Conservation (phyloP, 2,113 vertebrate species). For the Piaya cayana region DNA sequence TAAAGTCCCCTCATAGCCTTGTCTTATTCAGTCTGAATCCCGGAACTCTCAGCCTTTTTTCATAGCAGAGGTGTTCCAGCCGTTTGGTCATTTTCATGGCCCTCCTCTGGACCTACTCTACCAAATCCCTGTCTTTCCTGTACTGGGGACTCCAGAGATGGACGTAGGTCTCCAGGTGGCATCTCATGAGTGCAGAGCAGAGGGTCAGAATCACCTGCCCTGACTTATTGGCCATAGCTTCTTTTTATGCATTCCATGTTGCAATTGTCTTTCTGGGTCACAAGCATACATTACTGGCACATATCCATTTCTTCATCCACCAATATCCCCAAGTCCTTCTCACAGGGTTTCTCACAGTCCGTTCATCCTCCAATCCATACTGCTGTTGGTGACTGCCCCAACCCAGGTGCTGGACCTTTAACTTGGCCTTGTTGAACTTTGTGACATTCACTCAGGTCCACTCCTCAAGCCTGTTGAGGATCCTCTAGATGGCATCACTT, state of each 20-base stretch:
- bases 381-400: neutral
- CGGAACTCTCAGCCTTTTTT: neutral
- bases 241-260: neutral
- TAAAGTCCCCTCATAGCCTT: neutral
- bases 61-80: neutral
- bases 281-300: neutral
- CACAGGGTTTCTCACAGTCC: neutral
- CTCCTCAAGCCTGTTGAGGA: neutral
- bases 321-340: neutral
- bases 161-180: neutral
- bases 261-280: neutral
- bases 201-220: neutral
- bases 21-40: neutral
- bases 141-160: neutral
- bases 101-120: neutral
- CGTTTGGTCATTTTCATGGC: accelerated
- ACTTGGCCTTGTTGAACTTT: neutral
- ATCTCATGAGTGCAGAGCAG: neutral
- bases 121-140: neutral
- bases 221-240: neutral
- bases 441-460: neutral
- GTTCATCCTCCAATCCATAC: neutral
- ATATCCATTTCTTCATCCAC: neutral
- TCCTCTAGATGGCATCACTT: neutral
- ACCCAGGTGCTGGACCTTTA: neutral